A percentile compares a stretch with the other conserved stretches of the same genome.
Conservation (phyloP, 2,113 vertebrate species). For the Nannospalax galili region DNA sequence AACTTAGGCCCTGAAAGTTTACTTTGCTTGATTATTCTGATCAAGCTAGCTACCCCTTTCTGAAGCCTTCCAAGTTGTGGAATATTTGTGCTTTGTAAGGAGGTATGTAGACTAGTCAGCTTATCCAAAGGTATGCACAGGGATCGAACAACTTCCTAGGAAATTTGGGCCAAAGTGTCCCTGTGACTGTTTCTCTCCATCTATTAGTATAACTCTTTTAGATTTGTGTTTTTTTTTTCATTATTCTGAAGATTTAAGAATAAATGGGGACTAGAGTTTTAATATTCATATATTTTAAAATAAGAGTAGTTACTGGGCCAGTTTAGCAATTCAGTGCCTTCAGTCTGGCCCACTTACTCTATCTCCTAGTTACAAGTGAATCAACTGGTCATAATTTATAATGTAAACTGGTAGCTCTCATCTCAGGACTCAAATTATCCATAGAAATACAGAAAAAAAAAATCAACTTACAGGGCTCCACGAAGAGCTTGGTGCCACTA, state of each 20-base stretch:
- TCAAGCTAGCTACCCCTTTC: background rate
- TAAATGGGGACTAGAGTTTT: background rate
- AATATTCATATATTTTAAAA: slow-evolving; percentile 1
- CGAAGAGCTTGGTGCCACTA: slow-evolving; percentile 65
- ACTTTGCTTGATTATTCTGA: background rate
- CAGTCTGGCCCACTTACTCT: background rate
- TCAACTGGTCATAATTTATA: background rate
- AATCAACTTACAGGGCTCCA: slow-evolving; percentile 70
- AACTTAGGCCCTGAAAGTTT: slow-evolving; percentile 25
- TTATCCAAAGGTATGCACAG: background rate
- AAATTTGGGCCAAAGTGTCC: background rate
- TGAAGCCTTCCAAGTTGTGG: background rate
- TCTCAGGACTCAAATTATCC: background rate
- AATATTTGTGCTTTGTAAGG: background rate
- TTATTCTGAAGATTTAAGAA: slow-evolving; percentile 23
- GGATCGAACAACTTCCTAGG: background rate
- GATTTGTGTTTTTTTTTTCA: background rate
- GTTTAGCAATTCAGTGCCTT: background rate
- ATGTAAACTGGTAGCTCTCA: background rate
- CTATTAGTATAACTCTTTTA: background rate
- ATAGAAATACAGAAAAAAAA: slow-evolving; percentile 10
- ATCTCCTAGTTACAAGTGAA: background rate
- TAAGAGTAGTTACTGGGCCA: background rate
- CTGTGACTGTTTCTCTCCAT: background rate
- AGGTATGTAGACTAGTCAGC: background rate